Evolutionary conservation across 2,888 invertebrate species (phyloP), one percentile per base, ranked within the genome.

Genomic region (Ichneumoninae sp.): DNA sequence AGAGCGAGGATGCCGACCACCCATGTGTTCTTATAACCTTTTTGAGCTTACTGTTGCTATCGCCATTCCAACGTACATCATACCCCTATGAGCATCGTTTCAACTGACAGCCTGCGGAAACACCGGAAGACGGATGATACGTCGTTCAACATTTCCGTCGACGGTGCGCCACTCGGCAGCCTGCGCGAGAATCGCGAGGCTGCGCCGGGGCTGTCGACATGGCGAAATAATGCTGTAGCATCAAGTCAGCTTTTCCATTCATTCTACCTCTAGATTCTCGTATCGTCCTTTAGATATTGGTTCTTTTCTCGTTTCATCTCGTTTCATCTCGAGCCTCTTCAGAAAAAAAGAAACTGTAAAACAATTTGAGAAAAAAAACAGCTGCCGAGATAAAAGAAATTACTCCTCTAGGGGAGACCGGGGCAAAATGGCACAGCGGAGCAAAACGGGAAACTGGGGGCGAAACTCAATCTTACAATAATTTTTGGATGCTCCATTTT

Each of bases 141-240:
- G 60, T 82, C 68, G 69, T 78, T 78, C 74, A 69, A 60, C 69
- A 82, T 82, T 78, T 82, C 52, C 69, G 68, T 69, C 40, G 40
- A 69, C 68, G 60, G 57, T 66, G 40, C 22, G 54, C 19, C 54
- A 33, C 68, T 44, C 26, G 47, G 16, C 68, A 69, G 52, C 80
- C 44, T 19, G 62, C 52, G 7, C 36, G 19, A 26, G 68, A 36
- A 68, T 80, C 72, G 47, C 47, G 47, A 33, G 10, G 19, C 36
- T 50, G 22, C 60, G 69, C 69, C 75, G 60, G 30, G 50, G 69
- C 60, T 81, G 80, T 81, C 80, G 80, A 75, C 80, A 65, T 30
- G 30, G 80, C 62, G 19, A 69, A 75, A 75, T 75, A 69, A 69
- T 69, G 50, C 52, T 65, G 40, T 62, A n/a, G 44, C 75, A 75